phyloP scores from a whole-genome alignment of 2,797 vertebrate genomes.

The Glyptemys insculpta region DNA sequence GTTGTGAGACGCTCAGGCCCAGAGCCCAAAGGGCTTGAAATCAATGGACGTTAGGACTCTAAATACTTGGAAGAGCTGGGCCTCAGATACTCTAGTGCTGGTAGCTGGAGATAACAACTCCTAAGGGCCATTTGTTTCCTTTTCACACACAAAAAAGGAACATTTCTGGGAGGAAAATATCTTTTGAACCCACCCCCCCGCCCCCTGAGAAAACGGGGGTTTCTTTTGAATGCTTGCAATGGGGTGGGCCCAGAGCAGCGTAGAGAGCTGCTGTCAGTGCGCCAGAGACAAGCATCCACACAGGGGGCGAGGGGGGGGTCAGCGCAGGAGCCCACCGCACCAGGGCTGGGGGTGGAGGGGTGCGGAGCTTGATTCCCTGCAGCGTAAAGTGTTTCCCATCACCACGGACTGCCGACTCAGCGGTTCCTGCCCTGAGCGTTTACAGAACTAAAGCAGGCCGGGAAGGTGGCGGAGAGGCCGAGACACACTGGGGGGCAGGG shows the following conservation, averaged over 20 bases:
- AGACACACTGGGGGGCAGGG: not conserved
- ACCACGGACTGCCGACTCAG: not conserved
- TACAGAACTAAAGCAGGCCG: not conserved
- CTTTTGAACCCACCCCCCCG: rapidly evolving
- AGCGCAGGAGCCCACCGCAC: no score
- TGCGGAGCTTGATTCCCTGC: not conserved
- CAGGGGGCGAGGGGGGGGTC: not conserved
- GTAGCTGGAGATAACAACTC: not conserved
- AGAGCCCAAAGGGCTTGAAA: not conserved
- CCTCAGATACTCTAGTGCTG: not conserved
- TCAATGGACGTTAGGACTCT: not conserved
- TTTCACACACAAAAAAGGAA: not conserved
- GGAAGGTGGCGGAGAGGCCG: no score
- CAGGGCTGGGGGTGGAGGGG: no score
- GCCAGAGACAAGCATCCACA: not conserved
- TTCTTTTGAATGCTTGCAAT: not conserved
- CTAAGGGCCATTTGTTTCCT: no score
- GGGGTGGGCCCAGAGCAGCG: no score
- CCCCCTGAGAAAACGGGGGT: not conserved
- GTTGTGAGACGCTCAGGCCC: not conserved
- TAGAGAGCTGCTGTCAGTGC: no score
- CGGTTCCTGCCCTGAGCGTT: not conserved
- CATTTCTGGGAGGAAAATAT: not conserved
- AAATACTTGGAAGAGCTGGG: not conserved
- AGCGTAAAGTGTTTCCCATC: not conserved